Evolutionary conservation across 1,140 invertebrate species (phyloP), one percentile per base, ranked within the genome.

Genomic region (Trichoplusia ni): DNA sequence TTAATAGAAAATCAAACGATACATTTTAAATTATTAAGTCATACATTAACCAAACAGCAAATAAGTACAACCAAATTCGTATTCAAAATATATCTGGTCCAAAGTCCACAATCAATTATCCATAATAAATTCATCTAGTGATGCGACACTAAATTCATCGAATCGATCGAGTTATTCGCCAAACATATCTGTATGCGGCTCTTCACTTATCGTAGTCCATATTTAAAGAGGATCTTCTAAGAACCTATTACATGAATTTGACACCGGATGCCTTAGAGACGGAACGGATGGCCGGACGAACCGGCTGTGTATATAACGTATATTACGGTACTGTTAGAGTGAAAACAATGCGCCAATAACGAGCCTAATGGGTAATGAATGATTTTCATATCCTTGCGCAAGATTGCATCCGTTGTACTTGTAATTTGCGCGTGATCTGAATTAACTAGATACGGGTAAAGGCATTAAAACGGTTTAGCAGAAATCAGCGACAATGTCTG

Each of bases 261-360:
- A 60, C 58, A 47, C 58, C 58, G 58, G 49, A 53, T 53, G 49
- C n/a, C 2, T 23, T 13, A 11, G 47, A 53, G 49, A 53, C 49
- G 33, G 8, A 29, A 18, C 46, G 46, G 54, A 58, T 38, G 54
- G 25, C 40, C 53, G 7, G 14, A 44, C 54, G n/a, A 14, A 42
- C 35, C 8, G 37, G 19, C 38, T 58, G 54, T 58, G 14, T 58
- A 44, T n/a, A 19, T 40, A 40, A 11, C 33, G 11, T 37, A 13
- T 16, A 58, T 63, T 59, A 58, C 13, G n/a, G 33, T 6, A 42
- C 58, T 60, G 68, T 66, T 51, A 67, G 61, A 69, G 67, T 62
- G 54, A 74, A 71, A 77, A 82, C 82, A 83, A 85, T 83, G 64
- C 67, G 65, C 64, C 75, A 78, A 76, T 79, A 69, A 75, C 46